phyloP scores from a whole-genome alignment of 1,140 invertebrate species.

The Panagrolaimus sp. region DNA sequence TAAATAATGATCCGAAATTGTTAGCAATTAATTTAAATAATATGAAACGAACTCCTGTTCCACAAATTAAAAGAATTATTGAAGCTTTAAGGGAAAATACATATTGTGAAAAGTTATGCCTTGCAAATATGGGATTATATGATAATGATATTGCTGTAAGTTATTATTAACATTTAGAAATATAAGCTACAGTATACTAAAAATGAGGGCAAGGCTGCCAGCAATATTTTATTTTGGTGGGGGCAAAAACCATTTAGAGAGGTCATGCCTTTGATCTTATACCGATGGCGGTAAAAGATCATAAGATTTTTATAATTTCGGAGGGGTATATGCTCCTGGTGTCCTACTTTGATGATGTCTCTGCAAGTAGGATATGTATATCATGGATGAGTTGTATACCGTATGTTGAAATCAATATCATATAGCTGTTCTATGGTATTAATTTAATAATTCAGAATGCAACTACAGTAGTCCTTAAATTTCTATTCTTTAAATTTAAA shows the following conservation, averaged over 20 bases:
- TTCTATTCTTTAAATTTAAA: too few relatives aligned
- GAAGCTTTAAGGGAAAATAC: slow-evolving; percentile 63
- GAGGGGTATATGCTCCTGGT: too few relatives aligned
- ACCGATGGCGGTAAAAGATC: too few relatives aligned
- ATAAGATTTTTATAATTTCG: too few relatives aligned
- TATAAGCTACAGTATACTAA: slow-evolving; percentile 5
- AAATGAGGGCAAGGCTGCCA: background rate
- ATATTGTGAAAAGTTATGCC: slow-evolving; percentile 60
- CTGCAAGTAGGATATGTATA: too few relatives aligned
- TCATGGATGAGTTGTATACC: too few relatives aligned
- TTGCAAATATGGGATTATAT: slow-evolving; percentile 63
- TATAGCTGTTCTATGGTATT: background rate
- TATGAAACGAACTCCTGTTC: slow-evolving; percentile 63
- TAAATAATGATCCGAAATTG: slow-evolving; percentile 61
- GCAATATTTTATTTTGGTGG: background rate
- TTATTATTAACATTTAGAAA: background rate
- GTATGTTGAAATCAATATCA: too few relatives aligned
- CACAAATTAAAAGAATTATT: slow-evolving; percentile 61
- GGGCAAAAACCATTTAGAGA: background rate
- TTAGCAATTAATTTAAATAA: slow-evolving; percentile 59
- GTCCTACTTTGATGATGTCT: too few relatives aligned
- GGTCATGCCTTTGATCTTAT: too few relatives aligned
- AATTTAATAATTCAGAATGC: slow-evolving; percentile 1
- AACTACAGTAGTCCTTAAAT: background rate
- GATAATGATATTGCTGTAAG: slow-evolving; percentile 62